Evolutionary conservation across 1,140 invertebrate species (phyloP).

Genomic region (Papilio polyxenes): DNA sequence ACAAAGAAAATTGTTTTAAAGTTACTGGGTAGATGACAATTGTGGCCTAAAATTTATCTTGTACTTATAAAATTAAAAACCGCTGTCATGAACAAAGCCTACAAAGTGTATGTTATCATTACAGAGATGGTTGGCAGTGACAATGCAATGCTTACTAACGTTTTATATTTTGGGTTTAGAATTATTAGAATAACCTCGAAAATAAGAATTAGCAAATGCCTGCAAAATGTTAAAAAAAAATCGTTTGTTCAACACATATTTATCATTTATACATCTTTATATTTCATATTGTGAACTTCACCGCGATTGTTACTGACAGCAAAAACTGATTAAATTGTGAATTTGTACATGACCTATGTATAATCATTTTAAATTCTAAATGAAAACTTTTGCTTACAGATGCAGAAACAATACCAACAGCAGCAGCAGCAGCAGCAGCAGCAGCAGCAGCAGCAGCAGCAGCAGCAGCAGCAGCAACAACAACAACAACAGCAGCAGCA

Average conservation of each 20-base stretch:
- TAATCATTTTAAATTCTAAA: not conserved
- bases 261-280: not conserved
- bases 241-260: not conserved
- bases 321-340: not conserved
- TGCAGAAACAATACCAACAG: slow-evolving; percentile 69
- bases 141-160: not conserved
- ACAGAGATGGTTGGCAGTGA: not conserved
- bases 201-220: not conserved
- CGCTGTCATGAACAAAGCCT: too few species aligned
- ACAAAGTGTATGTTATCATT: too few species aligned
- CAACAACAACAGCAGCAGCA: slow-evolving; percentile 61
- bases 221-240: too few species aligned
- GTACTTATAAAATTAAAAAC: not conserved
- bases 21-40: not conserved
- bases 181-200: not conserved
- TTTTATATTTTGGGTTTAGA: not conserved
- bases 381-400: slow-evolving; percentile 42
- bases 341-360: too few species aligned
- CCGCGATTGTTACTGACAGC: too few species aligned
- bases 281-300: too few species aligned
- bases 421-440: slow-evolving; percentile 60
- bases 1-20: not conserved
- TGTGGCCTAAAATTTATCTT: not conserved
- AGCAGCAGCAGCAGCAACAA: slow-evolving; percentile 57
- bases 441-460: slow-evolving; percentile 62